These are phyloP conservation scores for Caenorhabditis zanzibari DNA, from an alignment of 2,888 invertebrate species.

Conservation along the genomic window DNA sequence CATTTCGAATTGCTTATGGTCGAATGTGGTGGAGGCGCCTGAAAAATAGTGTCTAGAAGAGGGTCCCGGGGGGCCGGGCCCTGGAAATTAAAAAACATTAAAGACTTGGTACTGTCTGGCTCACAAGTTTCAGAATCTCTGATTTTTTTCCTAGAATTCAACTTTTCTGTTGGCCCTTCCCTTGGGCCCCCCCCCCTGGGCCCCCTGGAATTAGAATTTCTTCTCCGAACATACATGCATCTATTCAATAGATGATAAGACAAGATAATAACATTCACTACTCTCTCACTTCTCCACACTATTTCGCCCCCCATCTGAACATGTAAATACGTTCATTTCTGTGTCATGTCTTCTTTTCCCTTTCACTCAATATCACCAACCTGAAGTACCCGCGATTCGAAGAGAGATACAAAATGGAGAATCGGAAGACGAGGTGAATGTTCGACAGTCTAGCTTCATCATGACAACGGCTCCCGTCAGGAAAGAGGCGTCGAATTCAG, in stretches of 20 bases:
- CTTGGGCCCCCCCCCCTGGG: too few relatives aligned
- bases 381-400: slow-evolving; percentile 53
- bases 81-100: too few relatives aligned
- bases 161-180: too few relatives aligned
- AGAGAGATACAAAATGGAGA: slow-evolving; percentile 44
- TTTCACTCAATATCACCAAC: slow-evolving; percentile 37
- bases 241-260: slow-evolving; percentile 18
- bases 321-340: slow-evolving; percentile 39
- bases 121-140: too few relatives aligned
- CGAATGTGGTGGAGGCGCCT: background rate
- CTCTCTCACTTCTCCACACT: background rate
- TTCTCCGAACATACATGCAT: too few relatives aligned
- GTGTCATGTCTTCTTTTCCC: slow-evolving; percentile 11
- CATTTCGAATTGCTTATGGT: slow-evolving; percentile 1
- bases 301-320: background rate
- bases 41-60: background rate
- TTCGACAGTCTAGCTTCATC: slow-evolving; percentile 60
- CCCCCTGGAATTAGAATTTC: too few relatives aligned
- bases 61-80: too few relatives aligned
- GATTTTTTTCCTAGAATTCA: too few relatives aligned
- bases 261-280: slow-evolving; percentile 19
- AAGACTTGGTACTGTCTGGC: too few relatives aligned
- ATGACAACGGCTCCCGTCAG: slow-evolving; percentile 65
- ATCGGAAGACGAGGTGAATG: background rate
- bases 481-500: slow-evolving; percentile 58